Conservation (phyloP, 2,888 invertebrate genomes). For the Orchesella flavescens region DNA sequence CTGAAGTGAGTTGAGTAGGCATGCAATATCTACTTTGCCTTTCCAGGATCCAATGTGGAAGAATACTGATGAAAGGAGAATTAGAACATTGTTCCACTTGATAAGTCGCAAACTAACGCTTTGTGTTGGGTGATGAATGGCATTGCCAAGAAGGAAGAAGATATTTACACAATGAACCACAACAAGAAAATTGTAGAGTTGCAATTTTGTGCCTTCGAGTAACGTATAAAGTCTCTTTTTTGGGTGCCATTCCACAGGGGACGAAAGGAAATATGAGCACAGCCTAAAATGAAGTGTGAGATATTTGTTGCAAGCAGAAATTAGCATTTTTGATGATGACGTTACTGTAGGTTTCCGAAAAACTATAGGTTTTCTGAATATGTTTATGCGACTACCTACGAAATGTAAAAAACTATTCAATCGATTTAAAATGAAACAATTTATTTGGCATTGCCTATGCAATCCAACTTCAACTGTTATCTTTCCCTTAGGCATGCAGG, state of each 20-base stretch:
- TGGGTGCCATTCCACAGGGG: conserved; percentile 3
- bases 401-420: too few relatives aligned
- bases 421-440: too few relatives aligned
- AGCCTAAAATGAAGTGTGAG: conserved; percentile 11
- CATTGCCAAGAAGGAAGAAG: background rate
- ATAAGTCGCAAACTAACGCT: background rate
- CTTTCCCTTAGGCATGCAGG: too few relatives aligned
- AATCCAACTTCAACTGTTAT: too few relatives aligned
- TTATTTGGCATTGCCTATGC: too few relatives aligned
- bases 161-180: background rate
- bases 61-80: conserved; percentile 9
- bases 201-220: background rate
- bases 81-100: conserved; percentile 7
- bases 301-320: background rate
- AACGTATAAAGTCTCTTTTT: background rate
- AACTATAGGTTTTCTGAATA: too few relatives aligned
- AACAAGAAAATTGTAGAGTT: background rate
- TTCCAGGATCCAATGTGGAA: background rate
- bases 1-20: conserved; percentile 1
- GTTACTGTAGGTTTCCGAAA: too few relatives aligned
- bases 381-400: too few relatives aligned
- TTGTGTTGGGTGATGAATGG: background rate
- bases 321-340: background rate
- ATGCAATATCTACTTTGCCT: background rate
- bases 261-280: background rate